Conservation (phyloP, 2,888 invertebrate genomes). For the Pollenia labialis region DNA sequence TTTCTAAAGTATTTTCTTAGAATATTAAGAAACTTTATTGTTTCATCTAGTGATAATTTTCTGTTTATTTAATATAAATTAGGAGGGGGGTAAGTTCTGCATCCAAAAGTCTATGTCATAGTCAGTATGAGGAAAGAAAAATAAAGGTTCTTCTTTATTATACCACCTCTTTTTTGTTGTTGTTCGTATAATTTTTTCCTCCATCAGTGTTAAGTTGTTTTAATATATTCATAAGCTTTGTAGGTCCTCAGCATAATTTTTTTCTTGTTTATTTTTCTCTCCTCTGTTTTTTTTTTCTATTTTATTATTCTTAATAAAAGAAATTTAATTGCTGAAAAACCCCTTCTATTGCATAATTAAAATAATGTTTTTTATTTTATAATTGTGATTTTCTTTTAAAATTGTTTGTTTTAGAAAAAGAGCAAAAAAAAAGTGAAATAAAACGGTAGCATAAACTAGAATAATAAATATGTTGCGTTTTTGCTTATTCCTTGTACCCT, state of each 20-base stretch:
- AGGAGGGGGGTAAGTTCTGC: not conserved
- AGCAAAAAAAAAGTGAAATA: not conserved
- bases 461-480: not conserved
- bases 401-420: not conserved
- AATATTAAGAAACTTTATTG: constrained; percentile 25
- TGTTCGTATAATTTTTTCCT: constrained; percentile 32
- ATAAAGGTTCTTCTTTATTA: not conserved
- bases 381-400: not conserved
- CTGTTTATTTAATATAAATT: constrained; percentile 33
- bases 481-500: not conserved
- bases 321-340: constrained; percentile 40
- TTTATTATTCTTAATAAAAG: constrained; percentile 14
- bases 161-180: not conserved
- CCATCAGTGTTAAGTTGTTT: constrained; percentile 48
- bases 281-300: not conserved
- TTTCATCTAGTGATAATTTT: constrained; percentile 15
- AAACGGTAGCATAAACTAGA: no score
- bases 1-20: not conserved
- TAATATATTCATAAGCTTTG: constrained; percentile 68
- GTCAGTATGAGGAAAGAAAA: not conserved
- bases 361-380: not conserved
- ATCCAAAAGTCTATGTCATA: not conserved
- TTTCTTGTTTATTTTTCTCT: constrained; percentile 39
- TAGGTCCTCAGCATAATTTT: constrained; percentile 59
- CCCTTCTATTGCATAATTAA: constrained; percentile 33